These are phyloP conservation scores for Siniperca scherzeri DNA, from an alignment of 2,797 vertebrate species.

Conservation along the genomic window DNA sequence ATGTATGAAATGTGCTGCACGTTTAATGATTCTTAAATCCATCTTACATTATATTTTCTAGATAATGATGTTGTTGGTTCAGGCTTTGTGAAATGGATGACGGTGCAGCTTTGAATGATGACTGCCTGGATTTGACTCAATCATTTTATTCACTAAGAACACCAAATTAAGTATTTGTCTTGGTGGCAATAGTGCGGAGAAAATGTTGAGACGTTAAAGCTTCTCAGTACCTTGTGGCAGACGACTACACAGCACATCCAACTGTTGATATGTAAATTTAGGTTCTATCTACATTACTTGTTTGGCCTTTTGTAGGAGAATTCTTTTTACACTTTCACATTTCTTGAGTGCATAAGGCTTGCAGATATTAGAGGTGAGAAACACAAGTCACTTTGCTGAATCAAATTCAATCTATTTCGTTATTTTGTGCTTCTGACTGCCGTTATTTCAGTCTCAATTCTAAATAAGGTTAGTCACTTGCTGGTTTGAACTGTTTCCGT, in stretches of 20 bases:
- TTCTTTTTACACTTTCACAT: not conserved
- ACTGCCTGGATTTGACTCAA: not conserved
- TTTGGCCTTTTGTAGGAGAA: not conserved
- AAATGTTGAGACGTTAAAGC: not conserved
- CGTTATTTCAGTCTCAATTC: not conserved
- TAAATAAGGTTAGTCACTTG: not conserved
- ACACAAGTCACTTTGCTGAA: not conserved
- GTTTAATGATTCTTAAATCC: constrained; percentile 18
- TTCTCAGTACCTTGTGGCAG: not conserved
- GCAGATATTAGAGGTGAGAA: not conserved
- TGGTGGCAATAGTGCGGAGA: not conserved
- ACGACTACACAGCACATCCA: no score
- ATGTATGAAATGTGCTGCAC: not conserved
- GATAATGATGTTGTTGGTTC: constrained; percentile 33
- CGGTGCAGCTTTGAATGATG: constrained; percentile 39
- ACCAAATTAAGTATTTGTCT: constrained; percentile 24
- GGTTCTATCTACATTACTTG: not conserved
- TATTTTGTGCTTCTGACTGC: not conserved
- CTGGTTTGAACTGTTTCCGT: not conserved
- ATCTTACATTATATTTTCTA: not conserved
- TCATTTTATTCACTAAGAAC: not conserved
- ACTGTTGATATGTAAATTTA: not conserved
- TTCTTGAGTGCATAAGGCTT: not conserved
- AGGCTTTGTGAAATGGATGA: constrained; percentile 20
- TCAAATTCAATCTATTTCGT: not conserved